A percentile compares a stretch with the other conserved stretches of the same genome.
phyloP scores from a whole-genome alignment of 2,113 vertebrate genomes.

The Madoqua kirkii region DNA sequence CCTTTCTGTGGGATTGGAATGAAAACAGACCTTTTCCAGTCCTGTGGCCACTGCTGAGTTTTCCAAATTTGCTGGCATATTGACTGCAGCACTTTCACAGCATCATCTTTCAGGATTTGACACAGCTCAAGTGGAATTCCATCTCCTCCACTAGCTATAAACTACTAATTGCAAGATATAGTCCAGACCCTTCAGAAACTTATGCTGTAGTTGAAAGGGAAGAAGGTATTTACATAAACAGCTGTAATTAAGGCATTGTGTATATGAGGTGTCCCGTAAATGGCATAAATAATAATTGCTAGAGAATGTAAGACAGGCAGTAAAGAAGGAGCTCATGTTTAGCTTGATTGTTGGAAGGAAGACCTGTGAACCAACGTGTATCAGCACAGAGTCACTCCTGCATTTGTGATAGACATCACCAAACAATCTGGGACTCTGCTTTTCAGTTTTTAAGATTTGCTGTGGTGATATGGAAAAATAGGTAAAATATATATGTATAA shows the following conservation, averaged over 20 bases:
- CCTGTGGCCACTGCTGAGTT: too few relatives aligned
- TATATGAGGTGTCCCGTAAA: not conserved
- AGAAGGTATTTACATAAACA: not conserved
- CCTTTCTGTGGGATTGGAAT: too few relatives aligned
- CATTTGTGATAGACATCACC: not conserved
- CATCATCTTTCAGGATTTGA: too few relatives aligned
- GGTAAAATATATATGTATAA: not conserved
- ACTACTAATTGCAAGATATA: not conserved
- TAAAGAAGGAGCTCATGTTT: not conserved
- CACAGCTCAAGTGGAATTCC: too few relatives aligned
- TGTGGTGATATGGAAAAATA: not conserved
- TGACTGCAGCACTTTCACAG: too few relatives aligned
- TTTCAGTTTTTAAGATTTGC: not conserved
- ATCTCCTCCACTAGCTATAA: not conserved
- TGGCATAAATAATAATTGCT: not conserved
- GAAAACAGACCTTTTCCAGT: too few relatives aligned
- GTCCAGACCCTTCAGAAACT: not conserved
- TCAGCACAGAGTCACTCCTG: not conserved
- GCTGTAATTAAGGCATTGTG: not conserved
- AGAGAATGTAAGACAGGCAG: not conserved
- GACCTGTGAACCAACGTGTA: not conserved
- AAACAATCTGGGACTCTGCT: not conserved
- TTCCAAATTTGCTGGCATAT: too few relatives aligned
- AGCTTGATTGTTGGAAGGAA: not conserved
- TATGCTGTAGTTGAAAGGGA: not conserved